Base-by-base conservation (phyloP, 2,888 invertebrate species). In the Eristalinus aeneus region DNA sequence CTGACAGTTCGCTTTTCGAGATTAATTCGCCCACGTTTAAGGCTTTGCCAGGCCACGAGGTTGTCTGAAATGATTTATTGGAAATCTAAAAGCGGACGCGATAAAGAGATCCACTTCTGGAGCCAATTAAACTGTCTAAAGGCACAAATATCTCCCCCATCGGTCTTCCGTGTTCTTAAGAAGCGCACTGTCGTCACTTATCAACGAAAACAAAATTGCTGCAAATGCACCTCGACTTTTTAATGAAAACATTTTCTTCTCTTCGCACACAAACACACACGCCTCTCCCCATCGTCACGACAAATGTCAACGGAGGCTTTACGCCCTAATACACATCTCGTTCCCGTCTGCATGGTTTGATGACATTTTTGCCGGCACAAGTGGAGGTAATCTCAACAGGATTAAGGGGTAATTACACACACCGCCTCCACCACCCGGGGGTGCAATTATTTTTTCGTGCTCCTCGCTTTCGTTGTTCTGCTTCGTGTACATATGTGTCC, bases 371-470 rank as follows among this genome's bases (percentile, higher is more conserved):
- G 23, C 79, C 75, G 71, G 74, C 84, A 72, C 67, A 61, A 84
- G 84, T 84, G 75, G 85, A 80, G 80, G 85, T 80, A 80, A 85
- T 80, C 85, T 76, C 80, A 85, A 80, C 85, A 80, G 79, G 80
- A 85, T 85, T 85, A 85, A 85, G 85, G 80, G 85, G 79, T 85
- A 80, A 85, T 85, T 80, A 85, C 85, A 85, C 72, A 85, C 61
- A 46, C 65, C 64, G 77, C 36, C 31, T 23, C 34, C 23, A 39
- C 68, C 64, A 58, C 72, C 77, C 63, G 20, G 63, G 69, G 77
- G 64, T 27, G 53, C 23, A 71, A 71, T 69, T 74, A 56, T 56
- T 56, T 56, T 56, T 27, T 56, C 23, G 23, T 46, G 46, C 16
- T 6, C 16, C 8, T 46, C 16, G 46, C 8, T 5, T 23, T 12